Percentiles rank a stretch among this genome's conserved stretches.
Evolutionary conservation across 2,888 invertebrate genomes (phyloP).

Genomic region (Himalopsyche japonica): DNA sequence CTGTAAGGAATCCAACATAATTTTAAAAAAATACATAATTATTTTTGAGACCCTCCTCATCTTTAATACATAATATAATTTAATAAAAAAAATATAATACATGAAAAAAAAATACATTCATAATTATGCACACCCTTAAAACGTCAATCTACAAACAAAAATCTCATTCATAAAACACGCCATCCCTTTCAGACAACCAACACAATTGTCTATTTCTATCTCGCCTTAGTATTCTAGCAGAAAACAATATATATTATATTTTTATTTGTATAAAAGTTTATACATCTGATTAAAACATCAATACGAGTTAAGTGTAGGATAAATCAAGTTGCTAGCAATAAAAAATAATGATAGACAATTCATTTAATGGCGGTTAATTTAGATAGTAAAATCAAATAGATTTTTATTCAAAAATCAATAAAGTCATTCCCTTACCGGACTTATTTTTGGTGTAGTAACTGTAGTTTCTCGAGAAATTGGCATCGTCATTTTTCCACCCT

Average conservation of each 20-base stretch:
- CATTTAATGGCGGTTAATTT: not conserved
- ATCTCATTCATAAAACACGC: not conserved
- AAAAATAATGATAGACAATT: too few species aligned
- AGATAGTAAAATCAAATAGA: not conserved
- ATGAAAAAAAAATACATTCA: too few species aligned
- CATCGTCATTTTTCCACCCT: slow-evolving; percentile 55
- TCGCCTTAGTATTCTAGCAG: not conserved
- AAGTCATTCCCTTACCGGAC: slow-evolving; percentile 22
- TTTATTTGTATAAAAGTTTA: too few species aligned
- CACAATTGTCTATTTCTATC: not conserved
- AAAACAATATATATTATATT: too few species aligned
- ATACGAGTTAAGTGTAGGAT: too few species aligned
- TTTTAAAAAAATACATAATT: too few species aligned
- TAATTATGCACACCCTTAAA: not conserved
- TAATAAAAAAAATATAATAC: too few species aligned
- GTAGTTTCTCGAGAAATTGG: slow-evolving; percentile 60
- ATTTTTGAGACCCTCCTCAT: too few species aligned
- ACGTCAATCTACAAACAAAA: not conserved
- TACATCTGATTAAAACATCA: too few species aligned
- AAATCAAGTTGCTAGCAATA: too few species aligned
- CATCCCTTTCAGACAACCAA: not conserved
- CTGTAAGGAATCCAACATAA: too few species aligned
- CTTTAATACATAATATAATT: too few species aligned
- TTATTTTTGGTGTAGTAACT: slow-evolving; percentile 51
- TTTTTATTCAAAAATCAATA: slow-evolving; percentile 21